These are phyloP conservation scores for Pocillopora damicornis DNA, from an alignment of 64 coral and sea anemone species.

Conservation along the genomic window DNA sequence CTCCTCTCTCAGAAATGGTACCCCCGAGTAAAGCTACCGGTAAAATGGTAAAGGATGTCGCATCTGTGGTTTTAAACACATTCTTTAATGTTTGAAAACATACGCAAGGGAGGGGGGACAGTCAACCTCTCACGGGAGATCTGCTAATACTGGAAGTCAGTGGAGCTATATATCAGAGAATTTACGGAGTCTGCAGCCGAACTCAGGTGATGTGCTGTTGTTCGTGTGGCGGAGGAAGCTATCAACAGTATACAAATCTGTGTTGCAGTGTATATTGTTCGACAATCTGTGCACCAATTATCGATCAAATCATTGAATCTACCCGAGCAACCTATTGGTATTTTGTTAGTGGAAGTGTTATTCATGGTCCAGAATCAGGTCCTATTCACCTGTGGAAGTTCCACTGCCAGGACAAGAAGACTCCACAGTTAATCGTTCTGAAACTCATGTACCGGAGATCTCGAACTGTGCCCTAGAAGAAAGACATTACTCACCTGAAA, in stretches of 20 bases:
- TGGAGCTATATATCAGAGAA: neutral
- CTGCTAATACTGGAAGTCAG: neutral
- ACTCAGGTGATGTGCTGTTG: conserved; percentile 29
- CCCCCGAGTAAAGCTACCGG: too few relatives aligned
- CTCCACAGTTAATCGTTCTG: conserved; percentile 29
- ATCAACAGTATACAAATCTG: neutral
- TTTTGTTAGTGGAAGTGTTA: conserved; percentile 27
- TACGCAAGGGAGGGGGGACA: neutral
- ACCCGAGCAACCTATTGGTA: conserved; percentile 19
- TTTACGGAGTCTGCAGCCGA: conserved; percentile 1
- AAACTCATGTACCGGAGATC: conserved; percentile 49
- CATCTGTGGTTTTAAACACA: neutral
- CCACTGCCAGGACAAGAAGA: neutral
- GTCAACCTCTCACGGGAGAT: neutral
- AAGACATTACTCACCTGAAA: neutral
- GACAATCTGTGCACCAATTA: conserved; percentile 42
- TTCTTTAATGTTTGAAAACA: neutral
- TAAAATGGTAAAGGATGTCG: neutral
- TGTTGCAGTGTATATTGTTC: conserved; percentile 33
- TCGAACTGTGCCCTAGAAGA: neutral
- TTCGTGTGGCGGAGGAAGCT: conserved; percentile 24
- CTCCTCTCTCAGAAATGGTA: too few relatives aligned
- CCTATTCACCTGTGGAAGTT: conserved; percentile 12
- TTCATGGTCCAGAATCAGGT: neutral
- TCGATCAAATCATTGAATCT: conserved; percentile 28